Conservation (phyloP, 2,797 vertebrate species). For the Silurus aristotelis region DNA sequence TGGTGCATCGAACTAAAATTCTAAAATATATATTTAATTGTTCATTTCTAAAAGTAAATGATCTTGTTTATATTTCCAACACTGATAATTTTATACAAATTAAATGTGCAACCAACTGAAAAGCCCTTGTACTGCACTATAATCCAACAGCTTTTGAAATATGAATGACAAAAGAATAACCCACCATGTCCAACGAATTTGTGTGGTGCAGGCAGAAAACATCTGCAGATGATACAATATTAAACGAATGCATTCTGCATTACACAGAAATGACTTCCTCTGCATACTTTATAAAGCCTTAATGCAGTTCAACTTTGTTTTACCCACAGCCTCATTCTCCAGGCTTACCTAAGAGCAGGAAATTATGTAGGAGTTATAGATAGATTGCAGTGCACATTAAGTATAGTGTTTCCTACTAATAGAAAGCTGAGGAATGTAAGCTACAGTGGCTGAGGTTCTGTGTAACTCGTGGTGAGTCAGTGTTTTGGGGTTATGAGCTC, state of each 20-base stretch:
- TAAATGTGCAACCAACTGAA: neutral
- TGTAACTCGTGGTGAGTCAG: constrained; percentile 39
- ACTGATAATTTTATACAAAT: neutral
- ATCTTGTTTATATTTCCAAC: neutral
- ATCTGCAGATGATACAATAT: neutral
- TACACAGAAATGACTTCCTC: constrained; percentile 19
- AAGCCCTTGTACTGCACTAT: neutral
- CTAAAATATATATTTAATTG: no score
- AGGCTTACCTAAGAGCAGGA: constrained; percentile 30
- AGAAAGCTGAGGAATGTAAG: constrained; percentile 45
- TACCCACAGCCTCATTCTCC: constrained; percentile 3
- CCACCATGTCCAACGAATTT: no score
- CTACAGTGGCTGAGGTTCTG: constrained; percentile 33
- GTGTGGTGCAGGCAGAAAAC: neutral
- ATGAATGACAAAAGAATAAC: neutral
- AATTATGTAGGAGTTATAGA: constrained; percentile 11
- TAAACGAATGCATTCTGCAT: neutral
- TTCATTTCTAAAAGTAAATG: no score
- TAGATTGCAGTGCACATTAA: constrained; percentile 27
- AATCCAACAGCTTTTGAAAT: neutral
- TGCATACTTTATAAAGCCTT: constrained; percentile 11
- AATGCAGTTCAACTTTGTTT: constrained; percentile 32
- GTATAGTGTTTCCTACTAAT: constrained; percentile 40
- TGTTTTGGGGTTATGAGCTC: constrained; percentile 29
- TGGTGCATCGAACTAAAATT: neutral